Conservation (phyloP, 2,113 vertebrate species). For the Scopus umbretta region DNA sequence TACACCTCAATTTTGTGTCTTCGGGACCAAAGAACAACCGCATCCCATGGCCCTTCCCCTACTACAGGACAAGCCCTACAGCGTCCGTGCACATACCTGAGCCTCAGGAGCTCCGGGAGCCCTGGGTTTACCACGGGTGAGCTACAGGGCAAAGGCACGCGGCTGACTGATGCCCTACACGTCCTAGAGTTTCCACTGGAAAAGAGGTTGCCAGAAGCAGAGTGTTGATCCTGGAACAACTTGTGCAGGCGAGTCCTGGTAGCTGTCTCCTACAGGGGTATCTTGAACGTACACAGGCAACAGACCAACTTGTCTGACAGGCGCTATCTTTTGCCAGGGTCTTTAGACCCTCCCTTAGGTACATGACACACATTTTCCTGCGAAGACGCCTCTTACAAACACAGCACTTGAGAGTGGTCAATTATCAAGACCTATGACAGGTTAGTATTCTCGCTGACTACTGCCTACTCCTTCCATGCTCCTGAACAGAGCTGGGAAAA, state of each 20-base stretch:
- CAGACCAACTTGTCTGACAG: background rate
- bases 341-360: background rate
- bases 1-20: background rate
- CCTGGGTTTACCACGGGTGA: background rate
- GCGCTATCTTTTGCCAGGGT: background rate
- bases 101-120: background rate
- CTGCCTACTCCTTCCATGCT: background rate
- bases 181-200: background rate
- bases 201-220: background rate
- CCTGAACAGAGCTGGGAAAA: background rate
- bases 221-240: background rate
- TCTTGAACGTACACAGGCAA: background rate
- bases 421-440: background rate
- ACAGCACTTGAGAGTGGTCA: background rate
- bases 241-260: background rate
- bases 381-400: background rate
- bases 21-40: background rate
- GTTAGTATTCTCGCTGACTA: no score
- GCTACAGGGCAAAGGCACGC: background rate
- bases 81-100: accelerated
- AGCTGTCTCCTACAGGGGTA: background rate
- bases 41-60: background rate
- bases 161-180: background rate
- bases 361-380: background rate
- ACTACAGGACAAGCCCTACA: background rate